Conservation (phyloP, 2,113 vertebrate species). For the Diphyllodes magnificus region DNA sequence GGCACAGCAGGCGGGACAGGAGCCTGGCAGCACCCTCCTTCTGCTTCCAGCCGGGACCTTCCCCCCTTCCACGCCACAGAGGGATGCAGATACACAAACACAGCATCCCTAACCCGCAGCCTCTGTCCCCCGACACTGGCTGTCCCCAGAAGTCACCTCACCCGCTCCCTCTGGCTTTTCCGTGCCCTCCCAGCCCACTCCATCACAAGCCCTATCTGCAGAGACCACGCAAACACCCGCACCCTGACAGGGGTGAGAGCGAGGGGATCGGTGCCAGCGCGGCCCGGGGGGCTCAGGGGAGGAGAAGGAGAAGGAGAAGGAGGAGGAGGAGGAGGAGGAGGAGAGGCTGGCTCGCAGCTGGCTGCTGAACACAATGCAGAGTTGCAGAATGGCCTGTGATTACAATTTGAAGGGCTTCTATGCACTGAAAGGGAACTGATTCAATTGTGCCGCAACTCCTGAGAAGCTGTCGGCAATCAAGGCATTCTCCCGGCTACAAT, state of each 20-base stretch:
- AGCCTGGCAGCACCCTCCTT: neutral
- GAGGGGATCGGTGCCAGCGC: neutral
- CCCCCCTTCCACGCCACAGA: rapidly evolving
- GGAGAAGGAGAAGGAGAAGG: neutral
- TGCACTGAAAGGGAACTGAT: slow-evolving; percentile 71
- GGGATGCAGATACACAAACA: neutral
- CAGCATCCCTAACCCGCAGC: neutral
- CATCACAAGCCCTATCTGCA: neutral
- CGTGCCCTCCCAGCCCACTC: neutral
- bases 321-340: neutral
- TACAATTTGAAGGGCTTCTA: slow-evolving; percentile 69
- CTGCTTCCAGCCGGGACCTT: neutral
- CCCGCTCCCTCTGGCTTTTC: neutral
- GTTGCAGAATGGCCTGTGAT: slow-evolving; percentile 60
- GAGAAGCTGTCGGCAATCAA: slow-evolving; percentile 71
- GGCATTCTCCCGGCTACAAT: slow-evolving; percentile 25
- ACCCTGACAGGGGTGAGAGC: neutral
- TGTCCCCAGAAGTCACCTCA: neutral
- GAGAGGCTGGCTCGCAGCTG: slow-evolving; percentile 21
- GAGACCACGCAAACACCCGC: rapidly evolving
- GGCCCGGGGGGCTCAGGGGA: neutral
- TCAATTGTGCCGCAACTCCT: slow-evolving; percentile 57
- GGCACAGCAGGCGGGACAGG: neutral
- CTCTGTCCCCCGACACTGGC: neutral
- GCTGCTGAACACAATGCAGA: slow-evolving; percentile 2